Evolutionary conservation across 2,113 vertebrate genomes (phyloP).

Genomic region (Boleophthalmus pectinirostris): DNA sequence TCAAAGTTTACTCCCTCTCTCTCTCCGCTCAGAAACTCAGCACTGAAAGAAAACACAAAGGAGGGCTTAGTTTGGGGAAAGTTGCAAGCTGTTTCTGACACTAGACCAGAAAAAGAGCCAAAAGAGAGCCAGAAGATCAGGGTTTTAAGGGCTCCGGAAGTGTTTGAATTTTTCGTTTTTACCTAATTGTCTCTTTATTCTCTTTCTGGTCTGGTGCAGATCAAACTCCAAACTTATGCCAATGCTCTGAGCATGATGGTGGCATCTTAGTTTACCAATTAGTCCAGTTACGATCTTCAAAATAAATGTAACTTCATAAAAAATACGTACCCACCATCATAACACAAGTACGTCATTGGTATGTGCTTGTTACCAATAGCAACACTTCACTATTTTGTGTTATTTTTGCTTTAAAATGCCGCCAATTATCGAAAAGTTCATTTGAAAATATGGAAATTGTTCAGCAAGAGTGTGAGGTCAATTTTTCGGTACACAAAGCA

Average conservation of each 20-base stretch:
- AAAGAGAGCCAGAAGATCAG: too few species aligned
- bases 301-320: neutral
- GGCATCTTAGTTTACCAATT: conserved; percentile 15
- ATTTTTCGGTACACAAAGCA: conserved; percentile 4
- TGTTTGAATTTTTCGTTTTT: neutral
- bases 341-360: conserved; percentile 5
- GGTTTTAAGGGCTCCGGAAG: neutral
- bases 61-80: conserved; percentile 33
- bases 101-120: conserved; percentile 20
- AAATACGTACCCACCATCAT: conserved; percentile 28
- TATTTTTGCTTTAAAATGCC: neutral
- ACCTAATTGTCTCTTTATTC: neutral
- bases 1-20: conserved; percentile 57
- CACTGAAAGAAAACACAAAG: conserved; percentile 65
- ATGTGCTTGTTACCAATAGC: conserved; percentile 43
- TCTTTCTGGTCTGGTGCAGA: conserved; percentile 29
- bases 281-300: neutral
- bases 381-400: neutral
- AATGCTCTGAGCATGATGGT: conserved; percentile 2
- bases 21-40: conserved; percentile 77
- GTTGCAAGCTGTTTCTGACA: neutral
- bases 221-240: neutral
- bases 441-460: too few species aligned
- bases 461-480: neutral
- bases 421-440: neutral